Percentiles rank a stretch among this genome's conserved stretches.
Evolutionary conservation across 1,140 invertebrate genomes (phyloP).

Genomic region (Sminthurinus signatus): DNA sequence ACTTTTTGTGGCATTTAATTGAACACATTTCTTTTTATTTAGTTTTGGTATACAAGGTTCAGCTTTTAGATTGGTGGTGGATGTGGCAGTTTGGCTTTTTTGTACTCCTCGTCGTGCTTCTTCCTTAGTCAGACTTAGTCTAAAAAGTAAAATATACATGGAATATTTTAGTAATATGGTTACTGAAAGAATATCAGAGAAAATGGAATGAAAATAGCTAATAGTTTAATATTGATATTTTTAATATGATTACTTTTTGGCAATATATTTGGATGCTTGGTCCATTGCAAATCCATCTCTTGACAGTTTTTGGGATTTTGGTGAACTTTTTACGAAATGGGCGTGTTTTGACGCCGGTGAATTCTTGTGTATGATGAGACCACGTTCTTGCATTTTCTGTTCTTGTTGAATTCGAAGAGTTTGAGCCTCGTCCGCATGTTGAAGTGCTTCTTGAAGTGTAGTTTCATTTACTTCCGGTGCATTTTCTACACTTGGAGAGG

Average conservation of each 20-base stretch:
- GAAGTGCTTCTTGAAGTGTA: constrained; percentile 5
- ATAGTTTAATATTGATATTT: no score
- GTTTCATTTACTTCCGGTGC: background rate
- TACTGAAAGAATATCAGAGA: no score
- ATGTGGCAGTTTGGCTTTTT: no score
- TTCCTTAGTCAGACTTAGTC: background rate
- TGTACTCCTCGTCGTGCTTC: background rate
- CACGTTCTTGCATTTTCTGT: background rate
- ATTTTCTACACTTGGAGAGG: background rate
- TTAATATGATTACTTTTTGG: constrained; percentile 2
- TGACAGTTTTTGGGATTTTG: constrained; percentile 1
- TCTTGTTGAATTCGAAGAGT: background rate
- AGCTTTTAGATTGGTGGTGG: background rate
- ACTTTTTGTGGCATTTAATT: background rate
- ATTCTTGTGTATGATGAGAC: background rate
- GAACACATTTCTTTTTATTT: background rate
- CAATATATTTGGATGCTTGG: constrained; percentile 11
- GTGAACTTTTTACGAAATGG: background rate
- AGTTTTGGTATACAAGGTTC: constrained; percentile 4
- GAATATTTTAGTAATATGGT: background rate
- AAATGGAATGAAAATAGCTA: no score
- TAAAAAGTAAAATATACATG: background rate
- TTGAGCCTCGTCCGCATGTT: background rate
- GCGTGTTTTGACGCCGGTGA: background rate
- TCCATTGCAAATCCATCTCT: constrained; percentile 14